Evolutionary conservation across 2,888 invertebrate genomes (phyloP), one percentile per base, ranked within the genome.

Genomic region (Cinara cedri): DNA sequence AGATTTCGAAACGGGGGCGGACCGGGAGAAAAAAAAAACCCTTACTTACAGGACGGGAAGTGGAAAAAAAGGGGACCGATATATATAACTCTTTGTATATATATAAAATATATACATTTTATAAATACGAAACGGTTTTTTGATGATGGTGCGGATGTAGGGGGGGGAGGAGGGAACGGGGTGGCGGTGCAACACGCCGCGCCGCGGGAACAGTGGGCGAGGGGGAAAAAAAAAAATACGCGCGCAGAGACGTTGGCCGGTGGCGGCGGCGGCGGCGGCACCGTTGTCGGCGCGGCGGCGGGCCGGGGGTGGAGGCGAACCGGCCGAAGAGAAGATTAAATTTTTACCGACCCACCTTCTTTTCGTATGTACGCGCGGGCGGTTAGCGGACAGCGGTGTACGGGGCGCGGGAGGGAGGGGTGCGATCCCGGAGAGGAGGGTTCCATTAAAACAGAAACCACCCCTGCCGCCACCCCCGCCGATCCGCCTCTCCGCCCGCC

Each of bases 301-400:
- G 68, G 42, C 24, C 19, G 21, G 49, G 54, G 46, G 9, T 63
- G 60, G 51, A 80, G 71, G 63, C 8, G 72, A 51, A 49, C 42
- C 54, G 71, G 76, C 80, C 75, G 81, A 68, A 81, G 81, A 82
- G 80, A 81, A 82, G 82, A 82, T 82, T 82, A 82, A 82, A 82
- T 82, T 82, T 82, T 82, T 81, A 82, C 75, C 82, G 72, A 81
- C 82, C 82, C 82, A 80, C 82, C 81, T 82, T 82, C 76, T 82
- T 81, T 66, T 57, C 49, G 26, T 65, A n/a, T n/a, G 42, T 72
- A 49, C 60, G 62, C 57, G 19, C 51, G n/a, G 54, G 54, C 14
- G 14, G 70, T n/a, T 24, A 24, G 24, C 34, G 57, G 24, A 13
- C 57, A 24, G 51, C 16, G 54, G 51, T n/a, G 51, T 34, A 34